Conservation (phyloP, 2,888 invertebrate genomes). For the Proisotoma minuta region DNA sequence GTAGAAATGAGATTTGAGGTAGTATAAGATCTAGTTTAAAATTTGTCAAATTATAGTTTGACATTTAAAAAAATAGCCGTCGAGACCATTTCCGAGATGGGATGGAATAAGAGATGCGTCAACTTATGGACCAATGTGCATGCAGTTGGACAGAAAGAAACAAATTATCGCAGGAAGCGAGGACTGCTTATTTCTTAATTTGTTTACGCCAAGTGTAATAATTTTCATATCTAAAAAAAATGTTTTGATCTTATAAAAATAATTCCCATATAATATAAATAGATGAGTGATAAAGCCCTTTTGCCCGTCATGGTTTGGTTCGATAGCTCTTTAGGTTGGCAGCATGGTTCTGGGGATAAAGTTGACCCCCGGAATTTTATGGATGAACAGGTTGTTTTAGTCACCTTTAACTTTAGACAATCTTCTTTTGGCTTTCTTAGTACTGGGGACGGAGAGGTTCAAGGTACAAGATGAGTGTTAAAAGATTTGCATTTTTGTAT, state of each 20-base stretch:
- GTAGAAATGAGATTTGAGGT: slow-evolving; percentile 9
- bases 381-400: slow-evolving; percentile 23
- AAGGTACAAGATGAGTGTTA: slow-evolving; percentile 11
- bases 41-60: too few species aligned
- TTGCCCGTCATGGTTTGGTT: slow-evolving; percentile 29
- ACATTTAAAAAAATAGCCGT: slow-evolving; percentile 51
- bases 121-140: slow-evolving; percentile 65
- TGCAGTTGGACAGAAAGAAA: slow-evolving; percentile 54
- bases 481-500: not conserved
- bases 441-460: slow-evolving; percentile 24
- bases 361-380: slow-evolving; percentile 23
- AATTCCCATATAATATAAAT: not conserved
- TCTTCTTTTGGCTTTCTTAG: slow-evolving; percentile 29
- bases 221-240: not conserved
- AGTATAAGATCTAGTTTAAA: not conserved
- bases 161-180: slow-evolving; percentile 32
- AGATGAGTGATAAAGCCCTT: not conserved
- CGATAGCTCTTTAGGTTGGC: slow-evolving; percentile 14
- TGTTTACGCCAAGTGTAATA: slow-evolving; percentile 23
- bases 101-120: slow-evolving; percentile 64
- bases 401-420: slow-evolving; percentile 23
- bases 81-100: slow-evolving; percentile 59
- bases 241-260: not conserved
- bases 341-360: slow-evolving; percentile 20
- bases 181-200: slow-evolving; percentile 29